Percentiles rank a stretch among this genome's conserved stretches.
Evolutionary conservation across 1,140 invertebrate species (phyloP).

Genomic region (Xylocopa sonorina): DNA sequence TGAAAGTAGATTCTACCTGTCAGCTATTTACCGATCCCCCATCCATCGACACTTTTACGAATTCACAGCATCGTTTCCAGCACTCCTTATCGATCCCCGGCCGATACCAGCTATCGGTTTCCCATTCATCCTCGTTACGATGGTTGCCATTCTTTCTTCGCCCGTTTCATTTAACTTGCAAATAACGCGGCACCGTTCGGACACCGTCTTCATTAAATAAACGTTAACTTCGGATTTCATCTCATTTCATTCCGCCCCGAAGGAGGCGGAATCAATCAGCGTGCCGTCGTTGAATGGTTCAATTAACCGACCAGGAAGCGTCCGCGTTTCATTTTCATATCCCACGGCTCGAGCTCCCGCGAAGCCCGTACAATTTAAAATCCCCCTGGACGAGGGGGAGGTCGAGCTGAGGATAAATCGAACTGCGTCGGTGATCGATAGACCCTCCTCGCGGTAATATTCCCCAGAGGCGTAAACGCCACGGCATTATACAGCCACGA

Average conservation of each 20-base stretch:
- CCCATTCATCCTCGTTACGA: conserved; percentile 59
- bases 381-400: no score
- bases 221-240: conserved; percentile 51
- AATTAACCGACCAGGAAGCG: background rate
- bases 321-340: background rate
- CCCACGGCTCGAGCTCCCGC: background rate
- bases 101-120: conserved; percentile 50
- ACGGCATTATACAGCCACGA: background rate
- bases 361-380: background rate
- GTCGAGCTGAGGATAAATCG: background rate
- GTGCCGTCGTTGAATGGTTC: background rate
- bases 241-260: background rate
- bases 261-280: background rate
- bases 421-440: background rate
- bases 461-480: background rate
- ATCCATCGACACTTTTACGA: background rate
- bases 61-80: conserved; percentile 17
- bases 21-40: background rate
- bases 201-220: conserved; percentile 42
- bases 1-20: background rate
- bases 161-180: conserved; percentile 45
- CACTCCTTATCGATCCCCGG: conserved; percentile 42
- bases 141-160: conserved; percentile 23
- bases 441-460: background rate
- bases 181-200: conserved; percentile 10